Conservation (phyloP, 2,888 invertebrate species). For the Gymnosoma rotundatum region DNA sequence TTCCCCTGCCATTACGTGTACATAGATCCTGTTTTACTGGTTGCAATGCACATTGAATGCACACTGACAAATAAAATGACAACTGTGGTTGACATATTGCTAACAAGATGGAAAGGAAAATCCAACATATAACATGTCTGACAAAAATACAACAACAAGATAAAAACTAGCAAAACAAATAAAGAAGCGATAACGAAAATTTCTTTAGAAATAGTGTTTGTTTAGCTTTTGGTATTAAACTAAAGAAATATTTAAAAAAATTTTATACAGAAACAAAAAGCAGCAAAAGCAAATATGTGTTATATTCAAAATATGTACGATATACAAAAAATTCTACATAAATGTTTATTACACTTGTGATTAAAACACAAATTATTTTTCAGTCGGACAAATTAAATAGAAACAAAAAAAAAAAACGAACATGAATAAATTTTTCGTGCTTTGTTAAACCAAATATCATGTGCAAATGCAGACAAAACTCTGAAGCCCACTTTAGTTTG, state of each 20-base stretch:
- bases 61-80: constrained; percentile 69
- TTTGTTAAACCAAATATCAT: constrained; percentile 48
- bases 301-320: too few relatives aligned
- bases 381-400: constrained; percentile 48
- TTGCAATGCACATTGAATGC: constrained; percentile 25
- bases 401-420: neutral
- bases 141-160: neutral
- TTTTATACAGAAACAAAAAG: too few relatives aligned
- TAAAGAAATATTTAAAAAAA: neutral
- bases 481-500: constrained; percentile 65
- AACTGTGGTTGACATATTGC: constrained; percentile 70
- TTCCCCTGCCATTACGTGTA: constrained; percentile 35
- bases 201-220: constrained; percentile 47
- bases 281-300: neutral
- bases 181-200: constrained; percentile 31
- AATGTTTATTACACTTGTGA: constrained; percentile 26
- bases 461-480: constrained; percentile 61
- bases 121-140: constrained; percentile 20
- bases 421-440: neutral
- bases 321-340: neutral
- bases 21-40: constrained; percentile 8
- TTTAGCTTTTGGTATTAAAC: constrained; percentile 15
- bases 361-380: constrained; percentile 61
- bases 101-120: constrained; percentile 71
- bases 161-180: neutral